These are phyloP conservation scores for Sitophilus oryzae DNA, from an alignment of 1,140 invertebrate genomes.

Conservation along the genomic window DNA sequence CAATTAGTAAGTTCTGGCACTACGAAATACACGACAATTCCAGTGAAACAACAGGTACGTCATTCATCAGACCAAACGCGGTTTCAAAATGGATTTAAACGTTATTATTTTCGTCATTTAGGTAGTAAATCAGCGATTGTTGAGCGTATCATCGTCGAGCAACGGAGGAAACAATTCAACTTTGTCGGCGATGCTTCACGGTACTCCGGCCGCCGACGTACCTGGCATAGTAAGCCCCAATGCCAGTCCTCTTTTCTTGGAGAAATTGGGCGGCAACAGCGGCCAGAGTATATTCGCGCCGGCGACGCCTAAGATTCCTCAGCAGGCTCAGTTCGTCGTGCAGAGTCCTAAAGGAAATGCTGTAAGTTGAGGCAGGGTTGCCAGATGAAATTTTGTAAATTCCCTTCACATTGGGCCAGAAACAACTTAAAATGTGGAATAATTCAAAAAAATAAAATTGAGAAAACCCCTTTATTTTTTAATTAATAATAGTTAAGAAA, in stretches of 20 bases:
- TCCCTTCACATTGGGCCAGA: no score
- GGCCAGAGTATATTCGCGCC: conserved; percentile 32
- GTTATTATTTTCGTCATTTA: conserved; percentile 2
- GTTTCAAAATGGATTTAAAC: not conserved
- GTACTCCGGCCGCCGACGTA: conserved; percentile 56
- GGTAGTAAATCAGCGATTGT: conserved; percentile 25
- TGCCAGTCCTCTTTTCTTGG: conserved; percentile 50
- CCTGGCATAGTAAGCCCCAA: conserved; percentile 51
- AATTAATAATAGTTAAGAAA: no score
- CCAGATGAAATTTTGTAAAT: no score
- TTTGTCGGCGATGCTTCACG: conserved; percentile 39
- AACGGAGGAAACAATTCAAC: conserved; percentile 24
- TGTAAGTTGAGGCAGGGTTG: conserved; percentile 27
- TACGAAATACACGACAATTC: conserved; percentile 36
- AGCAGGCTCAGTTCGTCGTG: conserved; percentile 29
- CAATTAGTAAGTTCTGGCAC: conserved; percentile 56
- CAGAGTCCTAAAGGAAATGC: conserved; percentile 35
- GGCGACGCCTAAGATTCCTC: conserved; percentile 27
- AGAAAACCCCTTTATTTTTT: no score
- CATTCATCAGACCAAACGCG: no score
- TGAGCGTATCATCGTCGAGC: conserved; percentile 8
- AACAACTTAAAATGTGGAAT: no score
- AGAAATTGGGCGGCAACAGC: conserved; percentile 48
- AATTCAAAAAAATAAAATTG: no score
- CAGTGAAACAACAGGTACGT: conserved; percentile 35